Base-by-base conservation (phyloP, 2,797 vertebrate species). In the Pseudopleuronectes americanus region DNA sequence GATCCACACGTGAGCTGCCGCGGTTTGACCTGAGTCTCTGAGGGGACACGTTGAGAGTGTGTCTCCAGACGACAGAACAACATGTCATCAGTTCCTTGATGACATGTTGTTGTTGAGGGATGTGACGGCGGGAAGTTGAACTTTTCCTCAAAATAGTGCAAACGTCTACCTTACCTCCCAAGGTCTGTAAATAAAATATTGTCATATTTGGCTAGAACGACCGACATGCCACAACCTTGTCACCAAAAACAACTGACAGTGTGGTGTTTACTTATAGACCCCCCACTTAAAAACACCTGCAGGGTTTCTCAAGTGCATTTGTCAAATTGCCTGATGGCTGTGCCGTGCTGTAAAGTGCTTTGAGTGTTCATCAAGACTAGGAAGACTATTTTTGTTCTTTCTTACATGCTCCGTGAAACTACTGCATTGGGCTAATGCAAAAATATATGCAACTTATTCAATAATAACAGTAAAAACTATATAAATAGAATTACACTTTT, bases 1-100 rank as follows among this genome's bases (percentile, higher is more conserved):
- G 47, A 62, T 76, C 81, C 87, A 87, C 86, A 90, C 80, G 28
- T 82, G 66, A 85, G 73, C 58, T 77, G 72, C 76, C 89, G 87
- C 71, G 91, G 90, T 89, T 85, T 88, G 86, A 89, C 83, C 83
- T 79, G 81, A 61, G 62, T 83, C 68, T 90, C 68, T 77, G 65
- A 64, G 70, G 68, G 83, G 84, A 91, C 87, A 87, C 77, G 26
- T 88, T 19, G 22, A 64, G 57, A n/a, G 28, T 77, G 71, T 85
- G 69, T 64, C 62, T 86, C 87, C 76, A 87, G 78, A 60, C 75
- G 73, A 21, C 61, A 77, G 66, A 85, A 92, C 90, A 91, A 80
- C 88, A n/a, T n/a, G n/a, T n/a, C n/a, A n/a, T n/a, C n/a, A 92
- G 69, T 47, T 80, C 38, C 71, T 65, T 88, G 81, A 91, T 91